These are phyloP conservation scores for Hydropotes inermis DNA, from an alignment of 2,113 vertebrate species.

Conservation along the genomic window DNA sequence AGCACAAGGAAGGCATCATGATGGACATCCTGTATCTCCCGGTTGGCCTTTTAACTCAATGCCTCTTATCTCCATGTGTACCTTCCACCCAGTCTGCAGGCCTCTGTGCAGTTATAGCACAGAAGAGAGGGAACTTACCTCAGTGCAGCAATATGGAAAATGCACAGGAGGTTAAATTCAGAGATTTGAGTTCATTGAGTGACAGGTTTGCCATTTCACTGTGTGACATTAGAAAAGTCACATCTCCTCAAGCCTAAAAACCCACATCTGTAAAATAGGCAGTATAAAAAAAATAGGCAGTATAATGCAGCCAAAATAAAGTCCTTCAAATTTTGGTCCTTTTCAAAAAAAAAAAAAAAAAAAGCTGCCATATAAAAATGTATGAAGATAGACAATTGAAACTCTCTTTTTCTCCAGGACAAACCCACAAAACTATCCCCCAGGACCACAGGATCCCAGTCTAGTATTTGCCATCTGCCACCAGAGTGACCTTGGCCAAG, in stretches of 20 bases:
- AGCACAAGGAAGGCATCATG: not conserved
- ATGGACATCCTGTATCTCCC: rapidly evolving
- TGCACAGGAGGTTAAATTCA: not conserved
- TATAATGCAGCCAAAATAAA: not conserved
- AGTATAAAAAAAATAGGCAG: not conserved
- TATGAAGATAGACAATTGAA: not conserved
- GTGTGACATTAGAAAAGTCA: not conserved
- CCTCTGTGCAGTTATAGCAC: rapidly evolving
- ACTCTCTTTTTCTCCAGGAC: not conserved
- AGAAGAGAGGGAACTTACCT: not conserved
- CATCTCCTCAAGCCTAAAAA: not conserved
- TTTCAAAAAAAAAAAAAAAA: not conserved
- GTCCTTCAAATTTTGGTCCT: not conserved
- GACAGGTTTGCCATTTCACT: not conserved
- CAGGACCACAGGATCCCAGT: not conserved
- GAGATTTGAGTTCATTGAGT: not conserved
- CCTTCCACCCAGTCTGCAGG: not conserved
- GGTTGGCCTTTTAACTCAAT: not conserved
- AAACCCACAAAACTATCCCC: slow-evolving; percentile 31
- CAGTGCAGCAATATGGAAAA: not conserved
- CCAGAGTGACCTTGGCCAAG: not conserved
- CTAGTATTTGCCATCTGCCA: not conserved
- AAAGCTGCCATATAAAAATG: not conserved
- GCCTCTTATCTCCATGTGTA: not conserved
- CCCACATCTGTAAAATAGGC: not conserved